Conservation (phyloP, 2,888 invertebrate genomes). For the Leuctra nigra region DNA sequence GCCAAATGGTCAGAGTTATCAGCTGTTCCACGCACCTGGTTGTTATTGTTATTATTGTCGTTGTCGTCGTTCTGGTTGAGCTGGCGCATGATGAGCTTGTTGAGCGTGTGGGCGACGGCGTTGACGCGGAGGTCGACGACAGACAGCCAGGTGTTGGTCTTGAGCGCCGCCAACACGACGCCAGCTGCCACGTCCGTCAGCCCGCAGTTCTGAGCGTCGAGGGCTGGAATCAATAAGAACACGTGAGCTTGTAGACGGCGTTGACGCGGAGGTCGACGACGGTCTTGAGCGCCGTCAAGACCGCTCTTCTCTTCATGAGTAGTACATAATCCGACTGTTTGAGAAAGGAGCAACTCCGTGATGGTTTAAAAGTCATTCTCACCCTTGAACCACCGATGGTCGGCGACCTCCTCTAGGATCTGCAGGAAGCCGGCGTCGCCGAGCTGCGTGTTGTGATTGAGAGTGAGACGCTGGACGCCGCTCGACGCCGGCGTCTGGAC, state of each 20-base stretch:
- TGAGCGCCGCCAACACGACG: constrained; percentile 52
- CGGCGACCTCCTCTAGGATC: constrained; percentile 61
- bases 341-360: too few relatives aligned
- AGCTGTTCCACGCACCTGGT: too few relatives aligned
- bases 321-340: too few relatives aligned
- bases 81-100: too few relatives aligned
- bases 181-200: constrained; percentile 55
- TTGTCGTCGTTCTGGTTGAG: too few relatives aligned
- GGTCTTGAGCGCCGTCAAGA: constrained; percentile 53
- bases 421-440: constrained; percentile 55
- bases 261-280: constrained; percentile 62
- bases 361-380: too few relatives aligned
- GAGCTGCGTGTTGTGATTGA: constrained; percentile 62
- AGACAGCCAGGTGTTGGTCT: constrained; percentile 57
- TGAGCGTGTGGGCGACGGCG: too few relatives aligned
- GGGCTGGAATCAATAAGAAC: constrained; percentile 39
- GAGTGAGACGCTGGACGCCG: constrained; percentile 60
- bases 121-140: constrained; percentile 62
- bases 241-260: background rate
- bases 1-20: too few relatives aligned
- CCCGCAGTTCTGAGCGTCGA: constrained; percentile 71
- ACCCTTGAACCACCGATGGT: constrained; percentile 75
- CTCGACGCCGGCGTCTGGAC: constrained; percentile 67
- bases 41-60: too few relatives aligned
- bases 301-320: constrained; percentile 39